Evolutionary conservation across 1,140 invertebrate species (phyloP).

Genomic region (Venustaconcha ellipsiformis): DNA sequence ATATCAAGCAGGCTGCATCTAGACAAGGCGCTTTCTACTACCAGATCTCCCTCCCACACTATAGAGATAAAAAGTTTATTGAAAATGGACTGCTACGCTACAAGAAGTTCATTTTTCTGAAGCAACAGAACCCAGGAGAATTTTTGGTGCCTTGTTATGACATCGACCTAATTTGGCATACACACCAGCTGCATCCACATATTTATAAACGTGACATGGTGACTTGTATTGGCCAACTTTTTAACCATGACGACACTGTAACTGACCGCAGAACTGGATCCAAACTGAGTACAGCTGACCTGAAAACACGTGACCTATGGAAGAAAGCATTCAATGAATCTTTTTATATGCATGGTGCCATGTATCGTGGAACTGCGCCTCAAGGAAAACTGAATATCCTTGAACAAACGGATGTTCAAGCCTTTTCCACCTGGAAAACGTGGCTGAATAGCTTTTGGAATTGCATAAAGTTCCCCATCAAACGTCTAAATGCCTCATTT

Average conservation of each 20-base stretch:
- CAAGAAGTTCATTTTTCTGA: conserved; percentile 70
- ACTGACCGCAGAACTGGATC: conserved; percentile 55
- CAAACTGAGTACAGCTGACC: conserved; percentile 57
- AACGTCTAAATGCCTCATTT: conserved; percentile 10
- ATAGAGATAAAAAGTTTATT: conserved; percentile 67
- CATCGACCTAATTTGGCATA: conserved; percentile 72
- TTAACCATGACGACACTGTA: conserved; percentile 11
- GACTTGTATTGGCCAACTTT: conserved; percentile 61
- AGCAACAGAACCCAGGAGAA: conserved; percentile 62
- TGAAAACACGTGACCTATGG: conserved; percentile 54
- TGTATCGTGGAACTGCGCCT: conserved; percentile 63
- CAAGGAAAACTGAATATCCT: conserved; percentile 42
- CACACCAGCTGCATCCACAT: conserved; percentile 70
- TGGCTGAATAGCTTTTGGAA: neutral
- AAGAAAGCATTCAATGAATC: conserved; percentile 51
- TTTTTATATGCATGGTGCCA: conserved; percentile 60
- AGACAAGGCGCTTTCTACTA: conserved; percentile 68
- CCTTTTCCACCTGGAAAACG: neutral
- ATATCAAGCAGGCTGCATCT: conserved; percentile 65
- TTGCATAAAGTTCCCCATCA: neutral
- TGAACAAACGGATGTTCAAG: conserved; percentile 18
- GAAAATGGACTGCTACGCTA: conserved; percentile 67
- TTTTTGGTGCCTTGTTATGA: conserved; percentile 72
- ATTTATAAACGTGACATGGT: conserved; percentile 66
- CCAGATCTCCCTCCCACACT: conserved; percentile 71